These are phyloP conservation scores for Bujurquina vittata DNA, from an alignment of 2,113 vertebrate genomes.

Conservation along the genomic window DNA sequence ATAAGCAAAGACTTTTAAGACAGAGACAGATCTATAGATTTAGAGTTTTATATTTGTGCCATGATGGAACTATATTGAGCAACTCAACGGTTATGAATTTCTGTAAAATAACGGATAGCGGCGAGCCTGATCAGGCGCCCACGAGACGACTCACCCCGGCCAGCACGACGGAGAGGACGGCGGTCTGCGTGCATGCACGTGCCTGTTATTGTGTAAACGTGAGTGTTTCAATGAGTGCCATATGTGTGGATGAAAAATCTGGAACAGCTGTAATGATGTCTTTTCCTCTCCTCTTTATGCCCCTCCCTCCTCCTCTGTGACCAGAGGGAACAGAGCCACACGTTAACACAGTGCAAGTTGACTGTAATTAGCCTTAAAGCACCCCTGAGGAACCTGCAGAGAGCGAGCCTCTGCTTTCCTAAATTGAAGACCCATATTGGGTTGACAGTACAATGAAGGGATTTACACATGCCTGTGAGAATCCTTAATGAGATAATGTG, in stretches of 20 bases:
- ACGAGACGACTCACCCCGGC: constrained; percentile 14
- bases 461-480: background rate
- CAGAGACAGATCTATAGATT: constrained; percentile 49
- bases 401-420: constrained; percentile 6
- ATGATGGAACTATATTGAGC: constrained; percentile 52
- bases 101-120: constrained; percentile 38
- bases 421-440: constrained; percentile 63
- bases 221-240: constrained; percentile 66
- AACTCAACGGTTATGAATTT: constrained; percentile 49
- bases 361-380: constrained; percentile 1
- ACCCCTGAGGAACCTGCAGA: background rate
- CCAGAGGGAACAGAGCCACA: background rate
- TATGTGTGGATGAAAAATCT: constrained; percentile 36
- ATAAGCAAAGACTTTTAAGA: constrained; percentile 27
- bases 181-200: constrained; percentile 20
- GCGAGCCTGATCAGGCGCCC: constrained; percentile 13
- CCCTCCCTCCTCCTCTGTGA: background rate
- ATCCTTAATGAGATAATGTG: background rate
- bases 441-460: constrained; percentile 25
- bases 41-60: constrained; percentile 64
- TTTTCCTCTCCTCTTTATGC: background rate
- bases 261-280: constrained; percentile 4
- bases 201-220: constrained; percentile 10
- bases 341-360: background rate
- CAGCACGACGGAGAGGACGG: background rate